Evolutionary conservation across 2,888 invertebrate genomes (phyloP), one percentile per base, ranked within the genome.

Genomic region (Elegia similella): DNA sequence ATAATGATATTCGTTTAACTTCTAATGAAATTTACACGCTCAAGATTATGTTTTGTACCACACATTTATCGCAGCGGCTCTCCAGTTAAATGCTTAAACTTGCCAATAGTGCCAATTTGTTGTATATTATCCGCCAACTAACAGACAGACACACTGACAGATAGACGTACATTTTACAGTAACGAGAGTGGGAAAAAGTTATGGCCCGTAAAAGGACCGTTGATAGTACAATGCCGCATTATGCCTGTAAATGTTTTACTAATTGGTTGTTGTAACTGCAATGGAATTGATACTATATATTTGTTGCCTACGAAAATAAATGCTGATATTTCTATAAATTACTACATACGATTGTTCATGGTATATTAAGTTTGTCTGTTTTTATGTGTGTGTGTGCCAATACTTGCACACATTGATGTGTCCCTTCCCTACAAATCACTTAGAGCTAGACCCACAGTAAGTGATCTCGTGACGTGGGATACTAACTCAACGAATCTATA

Each of bases 71-170:
- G 70, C 67, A 62, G 81, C 81, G 80, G 81, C 84, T 74, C 80
- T 79, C 76, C 82, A 78, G 75, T 80, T 78, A 75, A 83, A 84
- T 77, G 79, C 76, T 74, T 75, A 72, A 32, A 32, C 48, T 47
- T 74, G 73, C 76, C 82, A 84, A 80, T 80, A 80, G 82, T 82
- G 86, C 83, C 85, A 85, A 86, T 86, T 86, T 86, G 86, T 86
- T 78, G 76, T 76, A 79, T 78, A 84, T 85, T 83, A 85, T 82
- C 82, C 76, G 74, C 76, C 62, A 72, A 66, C 62, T 62, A 65
- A 64, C 67, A 72, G 77, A 77, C 76, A 76, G 77, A 76, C 73
- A 70, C 67, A 72, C 73, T 74, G 84, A 84, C 84, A 76, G 80
- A 82, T 78, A 76, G 82, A 78, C 84, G 75, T 75, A 74, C 76